Evolutionary conservation across 2,888 invertebrate species (phyloP), one percentile per base, ranked within the genome.

Genomic region (Lasioglossum figueresi): DNA sequence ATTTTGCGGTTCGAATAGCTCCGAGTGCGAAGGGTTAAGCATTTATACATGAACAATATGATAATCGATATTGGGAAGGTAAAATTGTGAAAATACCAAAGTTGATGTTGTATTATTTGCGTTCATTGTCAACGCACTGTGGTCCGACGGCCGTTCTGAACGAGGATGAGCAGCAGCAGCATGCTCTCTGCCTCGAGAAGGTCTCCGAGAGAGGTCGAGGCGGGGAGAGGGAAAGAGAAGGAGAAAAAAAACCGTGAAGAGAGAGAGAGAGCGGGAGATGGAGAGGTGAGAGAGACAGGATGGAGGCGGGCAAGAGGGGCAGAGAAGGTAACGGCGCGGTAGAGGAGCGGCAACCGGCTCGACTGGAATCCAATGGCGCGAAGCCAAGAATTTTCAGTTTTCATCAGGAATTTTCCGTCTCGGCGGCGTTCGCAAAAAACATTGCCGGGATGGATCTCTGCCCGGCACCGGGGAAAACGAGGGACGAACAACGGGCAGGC

Each of bases 341-440:
- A 52, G 52, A 93, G 93, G 93, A 94, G 94, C 92, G 94, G 93
- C 90, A 94, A 94, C 94, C 94, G 94, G 93, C 94, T 92, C 91
- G 91, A 92, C 93, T 93, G 93, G 92, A 92, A 93, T 88, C 92
- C 94, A 94, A 91, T 93, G 94, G 94, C 94, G 94, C 93, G 90
- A 94, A 90, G 88, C 87, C 83, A 83, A 83, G 66, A 79, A 88
- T 89, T 89, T 89, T 88, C 86, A 79, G 83, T 87, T 89, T 87
- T 81, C 86, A 80, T 77, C 79, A 72, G 78, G 76, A 85, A 76
- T 85, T 83, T 85, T 79, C 82, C 79, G 74, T 86, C 81, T 81
- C 72, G 45, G 52, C 43, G 34, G 48, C 23, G 48, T 40, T 63
- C 43, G 74, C 52, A 77, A 85, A 81, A 66, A 85, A 85, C 81